These are phyloP conservation scores for Clivina fossor DNA, from an alignment of 2,888 invertebrate genomes.

Conservation along the genomic window DNA sequence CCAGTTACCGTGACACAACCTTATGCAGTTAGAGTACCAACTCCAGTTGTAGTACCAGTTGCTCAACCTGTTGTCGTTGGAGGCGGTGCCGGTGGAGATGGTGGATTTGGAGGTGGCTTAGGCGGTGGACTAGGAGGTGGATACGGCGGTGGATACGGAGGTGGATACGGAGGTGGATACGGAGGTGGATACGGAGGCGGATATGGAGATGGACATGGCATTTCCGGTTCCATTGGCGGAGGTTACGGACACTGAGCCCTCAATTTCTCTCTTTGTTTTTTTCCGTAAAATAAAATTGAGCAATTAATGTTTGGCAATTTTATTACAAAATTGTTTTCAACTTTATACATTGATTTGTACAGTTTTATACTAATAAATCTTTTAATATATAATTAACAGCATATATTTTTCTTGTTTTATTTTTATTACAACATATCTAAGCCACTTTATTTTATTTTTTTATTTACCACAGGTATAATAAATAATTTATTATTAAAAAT, in stretches of 20 bases:
- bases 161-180: conserved; percentile 19
- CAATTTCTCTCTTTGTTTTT: too few relatives aligned
- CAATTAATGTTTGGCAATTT: too few relatives aligned
- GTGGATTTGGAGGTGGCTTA: neutral
- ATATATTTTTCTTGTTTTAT: too few relatives aligned
- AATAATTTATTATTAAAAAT: too few relatives aligned
- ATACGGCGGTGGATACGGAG: conserved; percentile 6
- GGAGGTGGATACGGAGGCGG: conserved; percentile 7
- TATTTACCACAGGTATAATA: too few relatives aligned
- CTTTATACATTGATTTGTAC: too few relatives aligned
- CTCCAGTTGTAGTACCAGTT: conserved; percentile 21
- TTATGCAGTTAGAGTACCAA: conserved; percentile 28
- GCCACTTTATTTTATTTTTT: too few relatives aligned
- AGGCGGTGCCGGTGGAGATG: conserved; percentile 13
- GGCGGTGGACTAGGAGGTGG: conserved; percentile 8
- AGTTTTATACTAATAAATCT: too few relatives aligned
- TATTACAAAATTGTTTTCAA: too few relatives aligned
- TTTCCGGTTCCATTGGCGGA: neutral
- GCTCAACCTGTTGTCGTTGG: conserved; percentile 27
- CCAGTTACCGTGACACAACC: conserved; percentile 26
- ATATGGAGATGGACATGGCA: conserved; percentile 2
- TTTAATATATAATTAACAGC: too few relatives aligned
- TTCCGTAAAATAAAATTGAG: too few relatives aligned
- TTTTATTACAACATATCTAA: too few relatives aligned
- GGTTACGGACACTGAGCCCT: conserved; percentile 1